These are phyloP conservation scores for Pseudomugil tenellus DNA, from an alignment of 2,797 vertebrate genomes.

Conservation along the genomic window DNA sequence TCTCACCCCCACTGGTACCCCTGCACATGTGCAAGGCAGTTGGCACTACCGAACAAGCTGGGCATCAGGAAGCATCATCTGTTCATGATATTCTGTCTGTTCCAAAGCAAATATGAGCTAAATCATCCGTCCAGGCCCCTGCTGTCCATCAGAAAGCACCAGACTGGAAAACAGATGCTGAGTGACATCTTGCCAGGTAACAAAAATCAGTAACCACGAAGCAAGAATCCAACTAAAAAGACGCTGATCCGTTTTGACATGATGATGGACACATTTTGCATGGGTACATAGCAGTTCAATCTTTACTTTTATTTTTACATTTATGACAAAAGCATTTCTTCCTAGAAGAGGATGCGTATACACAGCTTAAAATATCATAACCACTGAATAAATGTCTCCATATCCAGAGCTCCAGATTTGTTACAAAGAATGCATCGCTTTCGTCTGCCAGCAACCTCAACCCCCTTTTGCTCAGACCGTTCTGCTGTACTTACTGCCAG, in stretches of 20 bases:
- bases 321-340: conserved; percentile 54
- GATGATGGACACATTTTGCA: conserved; percentile 23
- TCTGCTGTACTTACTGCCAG: conserved; percentile 64
- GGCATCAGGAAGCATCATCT: conserved; percentile 78
- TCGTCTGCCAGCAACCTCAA: conserved; percentile 79
- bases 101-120: conserved; percentile 76
- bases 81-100: conserved; percentile 61
- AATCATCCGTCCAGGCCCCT: conserved; percentile 71
- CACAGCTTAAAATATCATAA: conserved; percentile 72
- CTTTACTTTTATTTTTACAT: conserved; percentile 56
- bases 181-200: conserved; percentile 69
- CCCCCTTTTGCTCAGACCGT: conserved; percentile 58
- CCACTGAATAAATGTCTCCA: conserved; percentile 76
- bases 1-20: conserved; percentile 61
- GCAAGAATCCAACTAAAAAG: conserved; percentile 32
- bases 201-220: conserved; percentile 52
- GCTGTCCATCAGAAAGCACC: conserved; percentile 69
- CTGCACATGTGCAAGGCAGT: conserved; percentile 74
- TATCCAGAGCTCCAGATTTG: conserved; percentile 72
- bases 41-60: conserved; percentile 65
- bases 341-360: conserved; percentile 55
- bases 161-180: conserved; percentile 72
- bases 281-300: conserved; percentile 15
- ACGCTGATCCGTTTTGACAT: conserved; percentile 18
- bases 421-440: conserved; percentile 78